These are phyloP conservation scores for Sebastiscus albofasciatus DNA, from an alignment of 2,797 vertebrate species.

Conservation along the genomic window DNA sequence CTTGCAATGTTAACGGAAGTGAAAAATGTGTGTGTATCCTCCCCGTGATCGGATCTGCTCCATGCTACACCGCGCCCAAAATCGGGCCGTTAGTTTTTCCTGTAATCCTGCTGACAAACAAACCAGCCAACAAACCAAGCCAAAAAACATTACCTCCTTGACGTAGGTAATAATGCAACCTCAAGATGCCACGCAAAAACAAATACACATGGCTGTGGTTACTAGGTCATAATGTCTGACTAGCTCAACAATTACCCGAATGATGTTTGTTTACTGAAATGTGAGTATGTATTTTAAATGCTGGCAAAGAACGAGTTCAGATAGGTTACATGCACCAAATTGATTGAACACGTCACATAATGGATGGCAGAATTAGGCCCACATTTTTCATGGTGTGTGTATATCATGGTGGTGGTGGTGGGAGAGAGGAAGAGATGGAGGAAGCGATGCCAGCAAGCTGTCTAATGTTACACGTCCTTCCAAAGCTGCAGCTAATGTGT, in stretches of 20 bases:
- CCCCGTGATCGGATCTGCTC: not conserved
- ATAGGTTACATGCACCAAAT: constrained; percentile 1
- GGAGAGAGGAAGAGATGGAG: constrained; percentile 16
- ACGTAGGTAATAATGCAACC: not conserved
- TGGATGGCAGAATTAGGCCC: not conserved
- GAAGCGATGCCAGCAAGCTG: constrained; percentile 38
- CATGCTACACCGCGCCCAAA: not conserved
- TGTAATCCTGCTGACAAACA: not conserved
- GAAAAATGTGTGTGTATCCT: not conserved
- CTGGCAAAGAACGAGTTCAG: not conserved
- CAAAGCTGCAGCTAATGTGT: constrained; percentile 34
- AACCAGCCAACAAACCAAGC: not conserved
- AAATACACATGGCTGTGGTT: not conserved
- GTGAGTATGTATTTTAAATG: not conserved
- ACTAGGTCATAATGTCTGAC: not conserved
- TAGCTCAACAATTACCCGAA: constrained; percentile 5
- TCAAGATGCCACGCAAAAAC: not conserved
- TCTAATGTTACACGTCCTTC: constrained; percentile 18
- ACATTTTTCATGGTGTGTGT: not conserved
- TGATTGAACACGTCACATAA: not conserved
- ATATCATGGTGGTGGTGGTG: not conserved
- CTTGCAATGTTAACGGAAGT: not conserved
- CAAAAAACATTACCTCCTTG: not conserved
- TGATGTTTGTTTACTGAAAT: not conserved
- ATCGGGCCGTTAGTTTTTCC: not conserved